These are phyloP conservation scores for Serripes groenlandicus DNA, from an alignment of 2,888 invertebrate species.

Conservation along the genomic window DNA sequence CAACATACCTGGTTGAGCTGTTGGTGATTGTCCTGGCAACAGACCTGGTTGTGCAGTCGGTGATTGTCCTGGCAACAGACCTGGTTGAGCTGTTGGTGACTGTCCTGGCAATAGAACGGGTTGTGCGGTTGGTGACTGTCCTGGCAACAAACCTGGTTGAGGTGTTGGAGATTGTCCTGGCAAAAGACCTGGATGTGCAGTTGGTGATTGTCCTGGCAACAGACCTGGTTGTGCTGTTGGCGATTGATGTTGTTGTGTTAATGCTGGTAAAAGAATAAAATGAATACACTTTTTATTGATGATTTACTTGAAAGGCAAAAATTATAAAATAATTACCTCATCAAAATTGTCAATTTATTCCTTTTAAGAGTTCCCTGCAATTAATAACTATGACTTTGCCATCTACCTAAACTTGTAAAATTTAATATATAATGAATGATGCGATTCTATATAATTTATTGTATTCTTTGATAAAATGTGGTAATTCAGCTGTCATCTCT, in stretches of 20 bases:
- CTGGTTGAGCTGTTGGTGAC: constrained; percentile 30
- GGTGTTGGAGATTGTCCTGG: constrained; percentile 23
- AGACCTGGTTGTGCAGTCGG: constrained; percentile 40
- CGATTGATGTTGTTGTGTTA: not conserved
- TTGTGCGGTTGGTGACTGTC: not conserved
- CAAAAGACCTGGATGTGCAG: constrained; percentile 23
- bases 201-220: not conserved
- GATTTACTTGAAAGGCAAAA: too few relatives aligned
- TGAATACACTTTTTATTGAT: too few relatives aligned
- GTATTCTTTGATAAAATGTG: too few relatives aligned
- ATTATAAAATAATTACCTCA: too few relatives aligned
- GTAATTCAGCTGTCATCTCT: too few relatives aligned
- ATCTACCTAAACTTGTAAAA: too few relatives aligned
- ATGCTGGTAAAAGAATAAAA: too few relatives aligned
- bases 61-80: constrained; percentile 14
- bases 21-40: constrained; percentile 34
- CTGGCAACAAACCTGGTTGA: not conserved
- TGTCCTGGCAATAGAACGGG: constrained; percentile 23
- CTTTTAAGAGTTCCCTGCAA: too few relatives aligned
- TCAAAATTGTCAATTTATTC: too few relatives aligned
- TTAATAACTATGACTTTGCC: too few relatives aligned
- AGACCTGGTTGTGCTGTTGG: constrained; percentile 15
- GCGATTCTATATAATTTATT: too few relatives aligned
- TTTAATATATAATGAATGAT: too few relatives aligned
- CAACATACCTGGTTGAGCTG: constrained; percentile 31